Evolutionary conservation across 2,113 vertebrate species (phyloP).

Genomic region (Plotosus lineatus): DNA sequence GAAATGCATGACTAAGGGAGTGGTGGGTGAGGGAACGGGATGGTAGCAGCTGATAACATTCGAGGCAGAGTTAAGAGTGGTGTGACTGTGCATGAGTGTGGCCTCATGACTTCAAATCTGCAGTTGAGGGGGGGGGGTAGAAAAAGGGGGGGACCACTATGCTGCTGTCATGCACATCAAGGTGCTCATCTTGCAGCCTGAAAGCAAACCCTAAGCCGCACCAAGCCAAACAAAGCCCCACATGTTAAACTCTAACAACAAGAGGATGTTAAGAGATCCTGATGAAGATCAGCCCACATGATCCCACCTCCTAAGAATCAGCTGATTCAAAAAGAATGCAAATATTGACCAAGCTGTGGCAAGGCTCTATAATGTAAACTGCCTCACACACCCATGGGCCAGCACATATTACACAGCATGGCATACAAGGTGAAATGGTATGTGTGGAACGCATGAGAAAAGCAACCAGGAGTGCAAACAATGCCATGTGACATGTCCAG

Average conservation of each 20-base stretch:
- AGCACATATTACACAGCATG: conserved; percentile 4
- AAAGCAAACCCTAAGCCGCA: conserved; percentile 7
- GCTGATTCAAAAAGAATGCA: conserved; percentile 33
- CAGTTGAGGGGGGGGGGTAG: conserved; percentile 22
- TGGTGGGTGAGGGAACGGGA: conserved; percentile 6
- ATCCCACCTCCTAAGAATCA: conserved; percentile 20
- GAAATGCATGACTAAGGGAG: conserved; percentile 45
- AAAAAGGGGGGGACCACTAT: too few relatives aligned
- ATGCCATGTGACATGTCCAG: conserved; percentile 52
- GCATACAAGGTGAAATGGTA: conserved; percentile 36
- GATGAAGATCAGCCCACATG: conserved; percentile 1
- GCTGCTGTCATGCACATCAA: conserved; percentile 1
- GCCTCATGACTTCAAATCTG: conserved; percentile 15
- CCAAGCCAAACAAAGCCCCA: conserved; percentile 1
- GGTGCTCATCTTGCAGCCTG: neutral
- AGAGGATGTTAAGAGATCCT: conserved; percentile 3
- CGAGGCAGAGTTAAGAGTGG: conserved; percentile 7
- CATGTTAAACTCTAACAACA: neutral
- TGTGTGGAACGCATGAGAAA: conserved; percentile 56
- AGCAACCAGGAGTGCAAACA: conserved; percentile 33
- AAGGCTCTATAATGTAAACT: neutral
- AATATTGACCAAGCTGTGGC: conserved; percentile 28
- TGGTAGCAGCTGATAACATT: conserved; percentile 50
- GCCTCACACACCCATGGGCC: conserved; percentile 9
- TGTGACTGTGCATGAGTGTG: conserved; percentile 1